Conservation (phyloP, 2,797 vertebrate species). For the Linurgus olivaceus region DNA sequence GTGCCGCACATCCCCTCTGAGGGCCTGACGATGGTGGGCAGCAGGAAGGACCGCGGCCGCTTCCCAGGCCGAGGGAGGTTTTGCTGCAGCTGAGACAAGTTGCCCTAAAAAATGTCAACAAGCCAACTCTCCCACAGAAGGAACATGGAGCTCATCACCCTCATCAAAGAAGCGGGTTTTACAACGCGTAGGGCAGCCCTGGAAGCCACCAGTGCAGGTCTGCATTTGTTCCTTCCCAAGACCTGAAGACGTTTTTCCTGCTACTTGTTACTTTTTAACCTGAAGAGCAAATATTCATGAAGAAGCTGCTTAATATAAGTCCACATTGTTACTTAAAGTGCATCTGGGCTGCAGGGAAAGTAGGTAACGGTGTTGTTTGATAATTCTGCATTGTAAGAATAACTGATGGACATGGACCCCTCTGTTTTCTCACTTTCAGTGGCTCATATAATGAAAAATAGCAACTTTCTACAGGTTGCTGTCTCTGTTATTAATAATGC, state of each 20-base stretch:
- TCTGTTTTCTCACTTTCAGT: background rate
- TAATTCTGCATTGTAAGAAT: background rate
- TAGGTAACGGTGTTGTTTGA: background rate
- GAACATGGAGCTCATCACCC: background rate
- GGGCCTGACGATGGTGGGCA: conserved; percentile 91
- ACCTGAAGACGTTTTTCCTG: background rate
- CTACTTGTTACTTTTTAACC: background rate
- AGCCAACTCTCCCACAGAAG: background rate
- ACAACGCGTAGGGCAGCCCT: background rate
- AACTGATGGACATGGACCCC: background rate
- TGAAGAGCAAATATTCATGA: background rate
- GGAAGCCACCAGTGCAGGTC: background rate
- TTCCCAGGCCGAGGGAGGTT: conserved; percentile 86
- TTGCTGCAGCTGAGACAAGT: conserved; percentile 73
- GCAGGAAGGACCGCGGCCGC: conserved; percentile 90
- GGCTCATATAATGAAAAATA: background rate
- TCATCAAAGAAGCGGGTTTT: background rate
- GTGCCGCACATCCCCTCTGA: conserved; percentile 91
- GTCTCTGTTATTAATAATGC: background rate
- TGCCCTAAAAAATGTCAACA: background rate
- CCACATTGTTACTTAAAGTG: background rate
- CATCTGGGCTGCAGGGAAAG: background rate
- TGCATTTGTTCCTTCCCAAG: background rate
- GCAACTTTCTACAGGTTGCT: background rate
- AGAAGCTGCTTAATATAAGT: background rate